These are phyloP conservation scores for Myotis davidii DNA, from an alignment of 2,113 vertebrate genomes.

Conservation along the genomic window DNA sequence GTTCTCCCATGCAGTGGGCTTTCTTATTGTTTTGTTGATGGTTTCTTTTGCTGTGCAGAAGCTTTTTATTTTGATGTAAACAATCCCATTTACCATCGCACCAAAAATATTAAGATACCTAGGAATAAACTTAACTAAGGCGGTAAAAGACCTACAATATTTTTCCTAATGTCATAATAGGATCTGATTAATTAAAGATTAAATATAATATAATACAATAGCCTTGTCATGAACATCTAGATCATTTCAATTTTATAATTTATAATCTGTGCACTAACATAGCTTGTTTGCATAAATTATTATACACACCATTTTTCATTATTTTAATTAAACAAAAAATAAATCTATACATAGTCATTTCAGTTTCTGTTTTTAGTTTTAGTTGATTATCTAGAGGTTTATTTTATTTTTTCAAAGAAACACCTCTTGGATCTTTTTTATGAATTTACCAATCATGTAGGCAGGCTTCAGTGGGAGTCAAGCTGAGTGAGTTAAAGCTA, in stretches of 20 bases:
- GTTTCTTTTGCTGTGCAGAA: too few species aligned
- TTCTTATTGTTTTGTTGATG: too few species aligned
- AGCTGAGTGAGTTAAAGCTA: background rate
- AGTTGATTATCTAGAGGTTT: background rate
- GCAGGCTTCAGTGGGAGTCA: background rate
- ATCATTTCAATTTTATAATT: constrained; percentile 17
- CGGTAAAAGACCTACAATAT: background rate
- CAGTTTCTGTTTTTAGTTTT: background rate
- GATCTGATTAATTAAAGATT: constrained; percentile 27
- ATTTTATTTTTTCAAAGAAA: background rate
- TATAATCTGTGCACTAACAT: background rate
- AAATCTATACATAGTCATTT: background rate
- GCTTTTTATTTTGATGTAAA: too few species aligned
- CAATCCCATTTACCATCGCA: too few species aligned
- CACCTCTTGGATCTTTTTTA: background rate
- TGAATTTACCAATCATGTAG: background rate
- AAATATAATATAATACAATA: background rate
- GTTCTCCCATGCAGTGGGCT: too few species aligned
- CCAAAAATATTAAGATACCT: too few species aligned
- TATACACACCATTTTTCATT: background rate
- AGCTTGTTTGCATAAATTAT: background rate
- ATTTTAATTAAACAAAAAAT: constrained; percentile 45
- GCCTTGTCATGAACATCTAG: background rate
- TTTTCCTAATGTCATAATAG: background rate
- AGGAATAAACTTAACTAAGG: too few species aligned